Evolutionary conservation across 2,797 vertebrate genomes (phyloP).

Genomic region (Limosa lapponica): DNA sequence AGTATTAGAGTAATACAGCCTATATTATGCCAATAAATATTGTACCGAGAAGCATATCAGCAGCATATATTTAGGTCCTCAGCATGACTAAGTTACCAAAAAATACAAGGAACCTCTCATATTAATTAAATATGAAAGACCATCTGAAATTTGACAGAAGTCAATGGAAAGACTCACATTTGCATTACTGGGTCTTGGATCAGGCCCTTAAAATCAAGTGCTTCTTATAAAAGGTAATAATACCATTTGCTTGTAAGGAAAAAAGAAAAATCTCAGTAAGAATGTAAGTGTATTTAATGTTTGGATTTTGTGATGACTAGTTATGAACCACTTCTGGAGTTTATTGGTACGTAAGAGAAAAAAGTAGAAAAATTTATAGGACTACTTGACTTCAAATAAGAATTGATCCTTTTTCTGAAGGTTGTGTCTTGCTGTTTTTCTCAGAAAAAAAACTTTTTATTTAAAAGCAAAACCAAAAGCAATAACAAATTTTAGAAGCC

Average conservation of each 20-base stretch:
- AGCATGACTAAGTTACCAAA: neutral
- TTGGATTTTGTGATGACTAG: neutral
- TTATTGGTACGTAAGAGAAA: neutral
- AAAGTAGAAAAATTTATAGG: neutral
- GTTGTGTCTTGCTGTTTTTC: neutral
- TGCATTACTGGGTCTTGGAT: neutral
- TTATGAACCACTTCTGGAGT: neutral
- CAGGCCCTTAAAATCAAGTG: neutral
- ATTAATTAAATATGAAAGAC: neutral
- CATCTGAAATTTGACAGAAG: neutral
- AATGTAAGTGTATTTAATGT: neutral
- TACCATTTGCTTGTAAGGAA: neutral
- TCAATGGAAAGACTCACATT: neutral
- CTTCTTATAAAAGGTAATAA: neutral
- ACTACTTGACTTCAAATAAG: neutral
- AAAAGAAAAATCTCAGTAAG: neutral
- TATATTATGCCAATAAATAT: neutral
- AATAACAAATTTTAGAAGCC: neutral
- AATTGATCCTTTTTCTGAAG: neutral
- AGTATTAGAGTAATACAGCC: neutral
- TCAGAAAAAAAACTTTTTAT: neutral
- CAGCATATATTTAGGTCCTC: neutral
- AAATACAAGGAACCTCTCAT: neutral
- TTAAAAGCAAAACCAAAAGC: neutral
- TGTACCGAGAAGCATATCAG: neutral